Conservation (phyloP, 2,888 invertebrate species). For the Trypoxylon attenuatum region DNA sequence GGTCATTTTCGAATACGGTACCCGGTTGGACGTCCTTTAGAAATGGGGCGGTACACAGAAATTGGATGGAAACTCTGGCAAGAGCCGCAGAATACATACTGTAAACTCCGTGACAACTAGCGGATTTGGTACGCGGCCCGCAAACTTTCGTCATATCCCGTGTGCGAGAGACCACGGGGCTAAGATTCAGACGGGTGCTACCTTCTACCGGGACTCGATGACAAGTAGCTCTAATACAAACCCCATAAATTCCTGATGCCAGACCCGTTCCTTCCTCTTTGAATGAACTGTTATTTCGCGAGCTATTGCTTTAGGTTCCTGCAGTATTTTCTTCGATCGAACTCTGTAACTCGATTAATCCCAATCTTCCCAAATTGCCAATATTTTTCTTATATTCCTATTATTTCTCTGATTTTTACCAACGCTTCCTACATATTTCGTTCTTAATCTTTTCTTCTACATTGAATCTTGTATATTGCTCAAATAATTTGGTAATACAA, state of each 20-base stretch:
- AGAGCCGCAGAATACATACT: slow-evolving; percentile 47
- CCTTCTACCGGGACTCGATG: slow-evolving; percentile 41
- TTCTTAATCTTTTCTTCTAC: too few species aligned
- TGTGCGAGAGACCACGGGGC: slow-evolving; percentile 25
- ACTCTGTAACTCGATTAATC: too few species aligned
- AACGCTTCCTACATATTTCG: too few species aligned
- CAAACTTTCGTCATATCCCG: slow-evolving; percentile 61
- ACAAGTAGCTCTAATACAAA: slow-evolving; percentile 30
- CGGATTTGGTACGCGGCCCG: slow-evolving; percentile 50
- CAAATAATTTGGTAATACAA: too few species aligned
- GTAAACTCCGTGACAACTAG: slow-evolving; percentile 60
- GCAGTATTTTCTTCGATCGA: too few species aligned
- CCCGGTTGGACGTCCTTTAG: slow-evolving; percentile 28
- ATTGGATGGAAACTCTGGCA: slow-evolving; percentile 56
- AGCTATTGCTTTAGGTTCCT: neutral
- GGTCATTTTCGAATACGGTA: neutral
- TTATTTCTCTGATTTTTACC: too few species aligned
- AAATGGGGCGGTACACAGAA: slow-evolving; percentile 47
- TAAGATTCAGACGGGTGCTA: slow-evolving; percentile 41
- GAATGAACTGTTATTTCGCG: neutral
- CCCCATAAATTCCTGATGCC: slow-evolving; percentile 20
- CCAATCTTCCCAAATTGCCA: too few species aligned
- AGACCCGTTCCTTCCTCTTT: too few species aligned
- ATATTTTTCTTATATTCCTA: too few species aligned
- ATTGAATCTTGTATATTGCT: too few species aligned